These are phyloP conservation scores for Callionymus lyra DNA, from an alignment of 2,113 vertebrate genomes.

Conservation along the genomic window DNA sequence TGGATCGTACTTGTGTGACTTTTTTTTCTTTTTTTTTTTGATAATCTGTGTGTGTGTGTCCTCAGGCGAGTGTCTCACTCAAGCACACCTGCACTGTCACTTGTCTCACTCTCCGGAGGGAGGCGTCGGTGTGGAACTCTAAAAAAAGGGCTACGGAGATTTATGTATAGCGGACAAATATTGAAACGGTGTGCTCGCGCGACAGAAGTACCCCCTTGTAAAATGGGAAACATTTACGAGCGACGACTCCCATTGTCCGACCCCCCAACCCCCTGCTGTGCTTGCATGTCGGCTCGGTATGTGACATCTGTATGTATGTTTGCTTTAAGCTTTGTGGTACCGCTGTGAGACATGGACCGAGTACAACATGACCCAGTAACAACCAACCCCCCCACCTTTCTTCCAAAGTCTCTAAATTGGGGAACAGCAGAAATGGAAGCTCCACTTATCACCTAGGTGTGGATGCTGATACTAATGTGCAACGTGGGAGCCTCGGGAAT, in stretches of 20 bases:
- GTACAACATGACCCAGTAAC: constrained; percentile 33
- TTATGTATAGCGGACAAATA: constrained; percentile 11
- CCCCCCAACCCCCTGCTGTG: constrained; percentile 16
- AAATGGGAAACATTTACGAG: too few species aligned
- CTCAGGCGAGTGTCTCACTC: constrained; percentile 34
- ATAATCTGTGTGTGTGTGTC: constrained; percentile 25
- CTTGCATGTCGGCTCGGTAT: constrained; percentile 36
- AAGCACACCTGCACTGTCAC: constrained; percentile 46
- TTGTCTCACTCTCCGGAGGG: constrained; percentile 16
- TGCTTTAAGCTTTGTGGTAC: constrained; percentile 19
- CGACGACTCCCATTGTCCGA: constrained; percentile 8
- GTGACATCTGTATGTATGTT: constrained; percentile 16
- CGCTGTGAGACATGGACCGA: constrained; percentile 24
- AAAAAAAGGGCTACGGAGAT: constrained; percentile 58
- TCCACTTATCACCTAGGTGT: constrained; percentile 24
- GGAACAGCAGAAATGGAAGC: constrained; percentile 13
- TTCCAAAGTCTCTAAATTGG: neutral
- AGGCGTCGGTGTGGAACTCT: constrained; percentile 30
- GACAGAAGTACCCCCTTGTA: constrained; percentile 6
- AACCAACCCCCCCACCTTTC: constrained; percentile 4
- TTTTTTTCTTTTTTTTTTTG: constrained; percentile 43
- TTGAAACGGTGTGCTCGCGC: constrained; percentile 8
- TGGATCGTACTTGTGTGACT: constrained; percentile 40
- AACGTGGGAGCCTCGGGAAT: too few species aligned
- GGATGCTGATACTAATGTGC: too few species aligned